Conservation (phyloP, 2,113 vertebrate species). For the Chamaetylas fuelleborni region DNA sequence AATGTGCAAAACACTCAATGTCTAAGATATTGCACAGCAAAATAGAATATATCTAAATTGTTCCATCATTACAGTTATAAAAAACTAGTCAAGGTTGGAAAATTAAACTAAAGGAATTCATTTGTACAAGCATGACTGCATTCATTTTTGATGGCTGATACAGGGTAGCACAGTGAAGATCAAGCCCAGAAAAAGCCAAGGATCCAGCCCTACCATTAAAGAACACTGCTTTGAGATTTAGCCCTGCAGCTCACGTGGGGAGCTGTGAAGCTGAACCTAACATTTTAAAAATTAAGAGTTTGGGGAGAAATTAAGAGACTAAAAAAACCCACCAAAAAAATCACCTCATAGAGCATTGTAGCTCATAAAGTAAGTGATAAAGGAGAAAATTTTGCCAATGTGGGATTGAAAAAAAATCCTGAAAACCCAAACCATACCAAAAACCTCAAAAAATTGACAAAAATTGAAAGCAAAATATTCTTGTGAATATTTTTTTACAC, state of each 20-base stretch:
- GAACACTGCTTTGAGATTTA: background rate
- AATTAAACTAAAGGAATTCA: background rate
- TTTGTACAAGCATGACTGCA: background rate
- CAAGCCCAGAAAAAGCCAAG: background rate
- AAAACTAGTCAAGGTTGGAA: background rate
- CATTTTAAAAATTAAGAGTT: background rate
- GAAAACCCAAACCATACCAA: background rate
- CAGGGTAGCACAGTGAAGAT: background rate
- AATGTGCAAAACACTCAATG: background rate
- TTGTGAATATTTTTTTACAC: background rate
- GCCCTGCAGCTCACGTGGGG: background rate
- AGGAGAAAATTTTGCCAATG: background rate
- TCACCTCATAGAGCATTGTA: background rate
- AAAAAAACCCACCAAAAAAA: background rate
- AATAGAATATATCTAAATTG: conserved; percentile 2
- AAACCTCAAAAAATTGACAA: background rate
- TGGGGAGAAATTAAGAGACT: background rate
- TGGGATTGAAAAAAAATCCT: background rate
- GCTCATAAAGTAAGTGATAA: background rate
- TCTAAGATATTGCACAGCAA: background rate
- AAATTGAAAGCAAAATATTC: background rate
- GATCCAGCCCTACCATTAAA: background rate
- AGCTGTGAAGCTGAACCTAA: background rate
- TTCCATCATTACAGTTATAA: background rate
- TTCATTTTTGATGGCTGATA: background rate